phyloP scores from a whole-genome alignment of 2,797 vertebrate genomes.

The Anas georgica region DNA sequence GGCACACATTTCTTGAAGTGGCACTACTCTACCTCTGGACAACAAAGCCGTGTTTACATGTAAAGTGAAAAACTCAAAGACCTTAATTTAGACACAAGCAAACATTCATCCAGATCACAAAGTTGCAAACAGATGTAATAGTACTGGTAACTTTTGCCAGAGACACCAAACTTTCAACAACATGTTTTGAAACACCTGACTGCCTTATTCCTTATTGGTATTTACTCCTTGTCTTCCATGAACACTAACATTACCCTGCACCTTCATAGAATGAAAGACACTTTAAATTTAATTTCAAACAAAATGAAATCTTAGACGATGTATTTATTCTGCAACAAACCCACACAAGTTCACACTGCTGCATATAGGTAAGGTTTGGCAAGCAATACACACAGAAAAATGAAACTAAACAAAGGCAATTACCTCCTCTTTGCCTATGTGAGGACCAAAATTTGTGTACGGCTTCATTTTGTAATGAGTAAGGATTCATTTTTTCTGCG shows the following conservation, averaged over 20 bases:
- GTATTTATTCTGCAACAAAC: background rate
- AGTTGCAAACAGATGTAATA: background rate
- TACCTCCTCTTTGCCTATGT: conserved; percentile 7
- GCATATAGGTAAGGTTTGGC: background rate
- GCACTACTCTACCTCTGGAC: conserved; percentile 3
- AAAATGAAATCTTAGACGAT: background rate
- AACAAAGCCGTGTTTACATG: background rate
- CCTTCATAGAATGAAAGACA: background rate
- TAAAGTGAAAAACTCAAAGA: background rate
- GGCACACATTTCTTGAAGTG: conserved; percentile 15
- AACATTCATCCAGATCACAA: background rate
- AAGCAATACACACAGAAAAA: conserved; percentile 26
- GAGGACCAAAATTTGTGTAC: conserved; percentile 8
- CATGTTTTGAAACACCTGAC: background rate
- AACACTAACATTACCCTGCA: background rate
- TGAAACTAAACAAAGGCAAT: conserved; percentile 27
- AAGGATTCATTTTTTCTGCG: conserved; percentile 46
- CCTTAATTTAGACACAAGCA: background rate
- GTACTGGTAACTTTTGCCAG: background rate
- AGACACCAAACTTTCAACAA: background rate
- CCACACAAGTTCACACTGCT: background rate
- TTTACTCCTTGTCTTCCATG: background rate
- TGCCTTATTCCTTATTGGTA: background rate
- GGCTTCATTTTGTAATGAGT: conserved; percentile 28
- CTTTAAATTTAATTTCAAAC: background rate